Evolutionary conservation across 2,888 invertebrate species (phyloP).

Genomic region (Toxonevra muliebris): DNA sequence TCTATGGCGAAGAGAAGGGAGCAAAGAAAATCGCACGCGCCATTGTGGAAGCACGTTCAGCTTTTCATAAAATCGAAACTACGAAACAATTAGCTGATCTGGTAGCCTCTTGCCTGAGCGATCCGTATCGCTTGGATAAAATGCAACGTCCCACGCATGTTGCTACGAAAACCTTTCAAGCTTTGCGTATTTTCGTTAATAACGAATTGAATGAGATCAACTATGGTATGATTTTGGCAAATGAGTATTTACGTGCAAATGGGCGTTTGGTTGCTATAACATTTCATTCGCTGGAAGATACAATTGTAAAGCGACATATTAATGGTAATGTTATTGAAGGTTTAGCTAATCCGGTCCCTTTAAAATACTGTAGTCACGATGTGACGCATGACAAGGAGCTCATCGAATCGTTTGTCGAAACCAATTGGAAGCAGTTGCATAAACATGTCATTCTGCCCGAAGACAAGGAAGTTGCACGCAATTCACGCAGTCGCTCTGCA

Average conservation of each 20-base stretch:
- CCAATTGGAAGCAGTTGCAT: slow-evolving; percentile 80
- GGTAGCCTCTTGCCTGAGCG: slow-evolving; percentile 71
- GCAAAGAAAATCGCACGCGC: slow-evolving; percentile 88
- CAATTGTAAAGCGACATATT: slow-evolving; percentile 90
- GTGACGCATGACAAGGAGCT: slow-evolving; percentile 71
- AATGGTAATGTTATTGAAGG: slow-evolving; percentile 79
- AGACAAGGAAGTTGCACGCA: slow-evolving; percentile 76
- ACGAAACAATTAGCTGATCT: slow-evolving; percentile 84
- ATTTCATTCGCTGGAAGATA: slow-evolving; percentile 94
- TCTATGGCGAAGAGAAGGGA: slow-evolving; percentile 90
- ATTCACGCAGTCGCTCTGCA: slow-evolving; percentile 89
- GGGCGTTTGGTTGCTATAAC: slow-evolving; percentile 85
- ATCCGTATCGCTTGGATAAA: slow-evolving; percentile 73
- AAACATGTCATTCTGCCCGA: slow-evolving; percentile 83
- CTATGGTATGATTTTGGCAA: slow-evolving; percentile 82
- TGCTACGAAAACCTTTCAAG: slow-evolving; percentile 93
- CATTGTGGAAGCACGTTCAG: slow-evolving; percentile 83
- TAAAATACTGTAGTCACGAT: slow-evolving; percentile 75
- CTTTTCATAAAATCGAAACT: slow-evolving; percentile 79
- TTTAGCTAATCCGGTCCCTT: slow-evolving; percentile 74
- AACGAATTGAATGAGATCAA: slow-evolving; percentile 96
- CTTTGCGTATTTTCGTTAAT: slow-evolving; percentile 93
- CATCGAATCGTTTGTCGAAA: slow-evolving; percentile 70
- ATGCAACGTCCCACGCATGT: slow-evolving; percentile 79
- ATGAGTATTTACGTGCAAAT: slow-evolving; percentile 77